phyloP scores from a whole-genome alignment of 2,113 vertebrate species.

The Manacus vitellinus region DNA sequence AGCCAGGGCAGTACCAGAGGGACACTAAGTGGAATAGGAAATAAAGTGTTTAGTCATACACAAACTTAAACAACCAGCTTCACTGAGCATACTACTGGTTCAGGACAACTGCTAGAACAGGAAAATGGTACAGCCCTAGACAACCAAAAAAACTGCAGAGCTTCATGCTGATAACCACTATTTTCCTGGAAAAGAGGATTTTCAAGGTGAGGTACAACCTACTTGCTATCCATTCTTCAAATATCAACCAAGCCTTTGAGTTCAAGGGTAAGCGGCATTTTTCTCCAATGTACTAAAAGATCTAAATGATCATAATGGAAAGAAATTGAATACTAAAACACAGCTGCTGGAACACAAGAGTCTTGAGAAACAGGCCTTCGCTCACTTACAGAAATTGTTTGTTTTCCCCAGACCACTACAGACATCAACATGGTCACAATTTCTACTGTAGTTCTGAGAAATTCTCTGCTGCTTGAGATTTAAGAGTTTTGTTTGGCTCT shows the following conservation, averaged over 20 bases:
- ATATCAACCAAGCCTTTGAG: neutral
- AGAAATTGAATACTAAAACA: neutral
- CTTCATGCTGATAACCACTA: neutral
- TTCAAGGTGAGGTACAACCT: neutral
- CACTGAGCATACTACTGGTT: neutral
- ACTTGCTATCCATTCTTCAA: neutral
- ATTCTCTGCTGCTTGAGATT: neutral
- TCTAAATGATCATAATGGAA: neutral
- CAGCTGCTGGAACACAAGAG: neutral
- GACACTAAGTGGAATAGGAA: neutral
- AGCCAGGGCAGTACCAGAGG: neutral
- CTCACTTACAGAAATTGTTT: neutral
- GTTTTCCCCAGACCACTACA: neutral
- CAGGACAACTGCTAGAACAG: neutral
- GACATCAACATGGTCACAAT: neutral
- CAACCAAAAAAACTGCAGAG: neutral
- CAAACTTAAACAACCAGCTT: neutral
- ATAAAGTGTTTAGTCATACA: neutral
- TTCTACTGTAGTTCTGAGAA: neutral
- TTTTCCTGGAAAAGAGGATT: neutral
- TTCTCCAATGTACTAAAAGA: neutral
- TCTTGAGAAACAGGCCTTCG: neutral
- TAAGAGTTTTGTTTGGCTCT: conserved; percentile 1
- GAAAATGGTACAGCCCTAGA: neutral
- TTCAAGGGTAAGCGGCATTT: neutral